Evolutionary conservation across 2,888 invertebrate genomes (phyloP), one percentile per base, ranked within the genome.

Genomic region (Argyresthia albistria): DNA sequence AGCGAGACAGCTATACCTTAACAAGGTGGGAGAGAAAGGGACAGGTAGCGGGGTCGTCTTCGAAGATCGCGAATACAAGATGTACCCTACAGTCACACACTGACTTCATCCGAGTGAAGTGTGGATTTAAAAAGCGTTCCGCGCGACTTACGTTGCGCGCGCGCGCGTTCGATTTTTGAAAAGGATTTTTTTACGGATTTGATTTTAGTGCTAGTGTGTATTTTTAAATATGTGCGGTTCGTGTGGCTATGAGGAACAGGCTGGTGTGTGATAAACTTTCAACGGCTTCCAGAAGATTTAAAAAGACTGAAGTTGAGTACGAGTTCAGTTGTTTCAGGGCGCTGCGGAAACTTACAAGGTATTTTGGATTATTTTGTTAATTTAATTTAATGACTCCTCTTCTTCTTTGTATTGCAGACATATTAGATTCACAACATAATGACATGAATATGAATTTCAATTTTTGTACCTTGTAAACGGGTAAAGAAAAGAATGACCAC

Each of bases 61-160:
- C 83, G 81, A 82, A 81, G 83, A 82, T 73, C 79, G 82, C 80
- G 83, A 80, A 78, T 81, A 79, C 83, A 86, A 86, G 86, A 83
- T 80, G 80, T 80, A 76, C 54, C 43, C 53, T 77, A 81, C 86
- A 86, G 87, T 84, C 84, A 83, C 83, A 84, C 76, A 80, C 84
- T 80, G 78, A 76, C 87, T 82, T 73, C 78, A 83, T 80, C 77
- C 77, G 86, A 84, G 86, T 77, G 78, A 77, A 77, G 77, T 79
- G 76, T 78, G 80, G 67, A 76, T 72, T 78, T 71, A 70, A 79
- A 80, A 78, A 80, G 73, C 70, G 73, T 70, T 75, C 61, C 71
- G 73, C 70, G 73, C 69, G 72, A 69, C 66, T 71, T 67, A 75
- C 67, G 70, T 61, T 73, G 80, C 83, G 84, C 83, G 76, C 66